Base-by-base conservation (phyloP, 2,888 invertebrate genomes). In the Coelinius sp. region DNA sequence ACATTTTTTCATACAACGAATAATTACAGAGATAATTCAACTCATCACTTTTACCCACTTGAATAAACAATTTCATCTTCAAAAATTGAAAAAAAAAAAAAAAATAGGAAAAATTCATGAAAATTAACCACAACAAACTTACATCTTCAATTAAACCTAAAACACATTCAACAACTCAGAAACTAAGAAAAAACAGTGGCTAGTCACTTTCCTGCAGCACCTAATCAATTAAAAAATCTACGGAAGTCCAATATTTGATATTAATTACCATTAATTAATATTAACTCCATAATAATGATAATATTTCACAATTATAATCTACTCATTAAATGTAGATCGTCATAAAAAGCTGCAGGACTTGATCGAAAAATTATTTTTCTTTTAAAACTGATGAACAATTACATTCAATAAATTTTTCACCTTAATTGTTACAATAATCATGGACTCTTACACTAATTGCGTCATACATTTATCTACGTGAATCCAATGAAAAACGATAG, bases 371-470 rank as follows among this genome's bases (percentile, higher is more conserved):
- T 46, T 2, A 17, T n/a, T n/a, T n/a, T n/a, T n/a, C n/a, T n/a
- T n/a, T 1, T n/a, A 41, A 41, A 41, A 41, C 41, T 41, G 41
- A 12, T 41, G 35, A 35, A 12, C 41, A 41, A 41, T 35, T 35
- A 49, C 46, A 20, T 49, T 49, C 17, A 17, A 20, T 35, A 31
- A 59, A 59, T 31, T 49, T 17, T 46, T 56, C 31, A 24, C 56
- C 27, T 56, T 27, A 14, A 27, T 25, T 56, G 17, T 25, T 31
- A 49, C 17, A 10, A n/a, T 59, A 59, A 31, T 35, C 59, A n/a
- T 59, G 31, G 56, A 56, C 31, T 49, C n/a, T 59, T 59, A 59
- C 59, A 59, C 59, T 59, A 59, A 35, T 59, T 59, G 59, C 59
- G 27, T 35, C 31, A 59, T 59, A 35, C 59, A 59, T 59, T 59